Base-by-base conservation (phyloP, 2,888 invertebrate species). In the Meliscaeva auricollis region DNA sequence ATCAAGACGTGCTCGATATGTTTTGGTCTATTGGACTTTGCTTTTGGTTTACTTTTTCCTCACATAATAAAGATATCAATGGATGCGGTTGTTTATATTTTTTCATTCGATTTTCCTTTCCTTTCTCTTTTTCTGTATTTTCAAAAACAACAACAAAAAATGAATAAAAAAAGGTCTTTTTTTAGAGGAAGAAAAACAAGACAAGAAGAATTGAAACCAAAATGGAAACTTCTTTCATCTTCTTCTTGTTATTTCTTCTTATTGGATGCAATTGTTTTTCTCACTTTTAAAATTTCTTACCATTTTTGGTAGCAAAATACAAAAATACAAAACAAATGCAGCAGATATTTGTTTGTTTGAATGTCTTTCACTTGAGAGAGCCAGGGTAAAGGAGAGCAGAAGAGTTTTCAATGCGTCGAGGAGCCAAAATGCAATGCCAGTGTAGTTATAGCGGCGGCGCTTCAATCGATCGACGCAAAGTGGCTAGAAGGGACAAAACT, bases 221-320 rank as follows among this genome's bases (percentile, higher is more conserved):
- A 62, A 62, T 62, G 62, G 62, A 30, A 44, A 54, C 54, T 56
- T 44, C 64, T 15, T 41, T 46, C 58, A 48, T 58, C 50, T 30
- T 26, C 50, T 38, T 60, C 9, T 11, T 35, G 6, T 35, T 13
- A 0, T 9, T 38, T 13, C 13, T 38, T 2, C 6, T 11, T 13
- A 1, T 6, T 32, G 17, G 9, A 9, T 32, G 54, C 77, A 35
- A 70, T 70, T 70, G 77, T 66, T 74, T 80, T 64, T 68, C 74
- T 80, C 80, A 80, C 79, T 80, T 74, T 69, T 54, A 68, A 68
- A 62, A 60, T 80, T 44, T 54, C 60, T 74, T 70, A 66, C 81
- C 81, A 64, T 81, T 81, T 81, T 76, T 64, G 76, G 81, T 66
- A 60, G 5, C 9, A 2, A 32, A 64, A n/a, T 7, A 64, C 7